Evolutionary conservation across 2,113 vertebrate genomes (phyloP).

Genomic region (Psettodes erumei): DNA sequence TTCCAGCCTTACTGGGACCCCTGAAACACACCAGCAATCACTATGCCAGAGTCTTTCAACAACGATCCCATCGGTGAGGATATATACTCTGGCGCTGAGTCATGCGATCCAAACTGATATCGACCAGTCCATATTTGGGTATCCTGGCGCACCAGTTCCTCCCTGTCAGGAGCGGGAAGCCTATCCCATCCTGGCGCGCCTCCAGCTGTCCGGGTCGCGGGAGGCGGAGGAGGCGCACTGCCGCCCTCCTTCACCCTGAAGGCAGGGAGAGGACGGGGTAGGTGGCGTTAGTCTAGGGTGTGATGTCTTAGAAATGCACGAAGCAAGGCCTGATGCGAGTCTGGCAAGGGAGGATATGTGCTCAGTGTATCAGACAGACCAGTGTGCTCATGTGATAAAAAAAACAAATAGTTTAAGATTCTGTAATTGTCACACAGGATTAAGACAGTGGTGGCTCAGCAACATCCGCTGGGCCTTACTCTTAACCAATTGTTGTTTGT

Average conservation of each 20-base stretch:
- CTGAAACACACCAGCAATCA: not conserved
- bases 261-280: slow-evolving; percentile 47
- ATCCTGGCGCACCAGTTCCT: slow-evolving; percentile 75
- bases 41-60: not conserved
- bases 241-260: slow-evolving; percentile 46
- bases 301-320: slow-evolving; percentile 46
- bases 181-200: slow-evolving; percentile 75
- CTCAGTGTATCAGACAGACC: slow-evolving; percentile 5
- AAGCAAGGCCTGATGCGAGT: slow-evolving; percentile 35
- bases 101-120: slow-evolving; percentile 58
- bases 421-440: not conserved
- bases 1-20: not conserved
- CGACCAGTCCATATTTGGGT: slow-evolving; percentile 78
- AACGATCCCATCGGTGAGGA: slow-evolving; percentile 5
- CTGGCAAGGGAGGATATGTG: slow-evolving; percentile 13
- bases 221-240: slow-evolving; percentile 54
- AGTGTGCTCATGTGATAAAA: not conserved
- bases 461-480: not conserved
- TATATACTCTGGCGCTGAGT: slow-evolving; percentile 57
- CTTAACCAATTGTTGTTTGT: not conserved
- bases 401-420: not conserved
- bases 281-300: slow-evolving; percentile 49
- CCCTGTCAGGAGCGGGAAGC: slow-evolving; percentile 77
- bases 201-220: slow-evolving; percentile 71
- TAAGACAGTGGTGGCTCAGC: not conserved